Conservation (phyloP, 92 coral and sea anemone species). For the Phymanthus crucifer region DNA sequence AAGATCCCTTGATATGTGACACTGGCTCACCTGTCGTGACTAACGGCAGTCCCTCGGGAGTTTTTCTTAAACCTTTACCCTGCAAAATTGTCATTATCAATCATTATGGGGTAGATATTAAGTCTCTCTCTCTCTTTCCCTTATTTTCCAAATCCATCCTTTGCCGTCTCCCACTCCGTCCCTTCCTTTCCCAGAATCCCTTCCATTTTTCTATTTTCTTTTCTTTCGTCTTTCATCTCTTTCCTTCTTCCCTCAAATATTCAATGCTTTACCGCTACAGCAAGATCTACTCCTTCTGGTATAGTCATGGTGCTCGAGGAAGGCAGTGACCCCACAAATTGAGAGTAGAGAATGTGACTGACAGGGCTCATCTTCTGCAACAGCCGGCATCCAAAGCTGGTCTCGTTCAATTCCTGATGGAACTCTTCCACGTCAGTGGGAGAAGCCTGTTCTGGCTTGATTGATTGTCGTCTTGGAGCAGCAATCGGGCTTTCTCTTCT, state of each 20-base stretch:
- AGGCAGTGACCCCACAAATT: constrained; percentile 10
- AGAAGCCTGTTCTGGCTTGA: constrained; percentile 13
- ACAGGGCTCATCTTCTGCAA: constrained; percentile 60
- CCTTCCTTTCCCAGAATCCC: neutral
- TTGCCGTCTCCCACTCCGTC: too few species aligned
- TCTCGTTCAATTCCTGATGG: constrained; percentile 40
- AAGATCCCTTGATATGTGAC: too few species aligned
- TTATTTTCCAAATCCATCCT: neutral
- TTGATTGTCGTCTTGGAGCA: neutral
- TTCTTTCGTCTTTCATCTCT: too few species aligned
- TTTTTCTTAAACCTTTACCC: neutral
- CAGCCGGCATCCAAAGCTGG: constrained; percentile 56
- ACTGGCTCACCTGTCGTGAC: neutral
- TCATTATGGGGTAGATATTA: neutral
- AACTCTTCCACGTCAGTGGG: constrained; percentile 36
- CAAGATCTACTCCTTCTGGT: neutral
- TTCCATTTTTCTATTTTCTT: neutral
- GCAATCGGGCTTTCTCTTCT: neutral
- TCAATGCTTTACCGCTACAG: neutral
- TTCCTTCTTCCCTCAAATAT: neutral
- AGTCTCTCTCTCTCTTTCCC: neutral
- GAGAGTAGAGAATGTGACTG: neutral
- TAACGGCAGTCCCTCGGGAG: neutral
- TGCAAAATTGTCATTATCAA: neutral
- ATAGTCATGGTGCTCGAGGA: neutral